Evolutionary conservation across 2,888 invertebrate genomes (phyloP).

Genomic region (Macrosoma leucophasiata): DNA sequence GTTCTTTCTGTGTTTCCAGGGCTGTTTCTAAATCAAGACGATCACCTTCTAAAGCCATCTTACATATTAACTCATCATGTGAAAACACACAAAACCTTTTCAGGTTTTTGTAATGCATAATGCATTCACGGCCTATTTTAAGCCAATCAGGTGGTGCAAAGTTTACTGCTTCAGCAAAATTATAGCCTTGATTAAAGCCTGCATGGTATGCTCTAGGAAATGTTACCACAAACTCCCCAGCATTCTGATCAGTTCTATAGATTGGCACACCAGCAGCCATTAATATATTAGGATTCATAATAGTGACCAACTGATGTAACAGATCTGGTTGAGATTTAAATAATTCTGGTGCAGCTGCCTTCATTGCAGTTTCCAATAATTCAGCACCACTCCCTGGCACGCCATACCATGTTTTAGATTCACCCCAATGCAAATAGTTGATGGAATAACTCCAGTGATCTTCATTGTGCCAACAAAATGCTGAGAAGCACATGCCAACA

Average conservation of each 20-base stretch:
- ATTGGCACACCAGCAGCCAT: slow-evolving; percentile 77
- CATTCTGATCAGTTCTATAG: slow-evolving; percentile 81
- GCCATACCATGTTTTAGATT: slow-evolving; percentile 89
- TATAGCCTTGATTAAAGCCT: slow-evolving; percentile 88
- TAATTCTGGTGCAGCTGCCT: slow-evolving; percentile 81
- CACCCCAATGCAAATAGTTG: slow-evolving; percentile 89
- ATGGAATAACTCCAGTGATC: slow-evolving; percentile 91
- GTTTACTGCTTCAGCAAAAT: slow-evolving; percentile 90
- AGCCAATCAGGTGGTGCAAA: slow-evolving; percentile 89
- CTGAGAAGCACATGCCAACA: slow-evolving; percentile 89
- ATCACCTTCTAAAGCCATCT: slow-evolving; percentile 82
- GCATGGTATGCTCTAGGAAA: slow-evolving; percentile 88
- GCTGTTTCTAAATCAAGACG: slow-evolving; percentile 79
- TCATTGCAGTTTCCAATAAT: slow-evolving; percentile 81
- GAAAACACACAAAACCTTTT: slow-evolving; percentile 86
- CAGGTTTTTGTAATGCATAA: slow-evolving; percentile 80
- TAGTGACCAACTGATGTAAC: slow-evolving; percentile 85
- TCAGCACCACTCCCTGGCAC: slow-evolving; percentile 82
- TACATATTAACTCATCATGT: slow-evolving; percentile 86
- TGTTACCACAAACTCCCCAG: slow-evolving; percentile 88
- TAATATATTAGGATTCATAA: slow-evolving; percentile 84
- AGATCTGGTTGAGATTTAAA: slow-evolving; percentile 84
- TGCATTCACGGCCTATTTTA: slow-evolving; percentile 80
- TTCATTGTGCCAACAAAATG: slow-evolving; percentile 90
- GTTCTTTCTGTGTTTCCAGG: slow-evolving; percentile 80